Percentiles rank a stretch among this genome's conserved stretches.
Conservation (phyloP, 2,113 vertebrate species). For the Coreoperca whiteheadi region DNA sequence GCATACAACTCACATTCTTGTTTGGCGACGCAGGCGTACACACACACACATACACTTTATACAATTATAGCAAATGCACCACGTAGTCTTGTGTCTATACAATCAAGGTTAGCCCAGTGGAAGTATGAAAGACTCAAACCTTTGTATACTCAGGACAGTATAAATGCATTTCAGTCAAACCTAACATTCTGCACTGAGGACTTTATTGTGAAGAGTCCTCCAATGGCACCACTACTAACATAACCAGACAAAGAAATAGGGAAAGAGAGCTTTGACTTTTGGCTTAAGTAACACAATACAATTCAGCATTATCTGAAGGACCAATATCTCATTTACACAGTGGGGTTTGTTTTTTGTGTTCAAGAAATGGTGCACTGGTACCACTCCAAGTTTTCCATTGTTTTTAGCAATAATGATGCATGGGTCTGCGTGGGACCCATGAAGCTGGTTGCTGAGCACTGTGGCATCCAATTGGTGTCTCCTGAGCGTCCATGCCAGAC, state of each 20-base stretch:
- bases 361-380: neutral
- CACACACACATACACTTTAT: neutral
- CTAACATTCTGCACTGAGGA: slow-evolving; percentile 1
- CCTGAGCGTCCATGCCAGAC: neutral
- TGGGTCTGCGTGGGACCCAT: neutral
- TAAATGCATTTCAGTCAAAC: neutral
- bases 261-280: neutral
- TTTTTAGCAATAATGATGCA: neutral
- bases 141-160: neutral
- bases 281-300: neutral
- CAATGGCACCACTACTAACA: neutral
- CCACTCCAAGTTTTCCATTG: neutral
- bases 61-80: neutral
- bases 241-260: neutral
- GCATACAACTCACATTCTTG: neutral
- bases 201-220: neutral
- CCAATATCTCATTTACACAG: neutral
- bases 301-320: neutral
- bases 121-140: neutral
- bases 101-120: neutral
- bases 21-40: neutral
- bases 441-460: neutral
- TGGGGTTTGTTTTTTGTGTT: neutral
- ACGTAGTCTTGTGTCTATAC: neutral
- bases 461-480: neutral